phyloP scores from a whole-genome alignment of 1,140 invertebrate species.

The Pseudomyrmex flavicornis region DNA sequence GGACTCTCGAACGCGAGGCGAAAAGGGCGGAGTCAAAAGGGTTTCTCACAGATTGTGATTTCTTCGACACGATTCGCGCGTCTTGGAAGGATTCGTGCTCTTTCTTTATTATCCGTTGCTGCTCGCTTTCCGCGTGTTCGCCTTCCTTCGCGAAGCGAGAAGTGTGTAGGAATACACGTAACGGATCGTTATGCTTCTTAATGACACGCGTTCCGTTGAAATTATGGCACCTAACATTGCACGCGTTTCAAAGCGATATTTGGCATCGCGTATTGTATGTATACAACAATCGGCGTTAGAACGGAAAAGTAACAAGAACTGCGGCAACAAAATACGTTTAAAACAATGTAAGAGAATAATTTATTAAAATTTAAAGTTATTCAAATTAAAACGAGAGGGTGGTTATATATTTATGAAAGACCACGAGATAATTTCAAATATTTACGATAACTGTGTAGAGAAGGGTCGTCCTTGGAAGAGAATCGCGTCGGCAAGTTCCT shows the following conservation, averaged over 20 bases:
- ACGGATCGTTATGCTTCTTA: constrained; percentile 51
- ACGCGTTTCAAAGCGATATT: constrained; percentile 38
- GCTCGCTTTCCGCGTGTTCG: neutral
- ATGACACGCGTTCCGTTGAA: constrained; percentile 41
- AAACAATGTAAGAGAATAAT: too few relatives aligned
- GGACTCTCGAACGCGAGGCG: constrained; percentile 23
- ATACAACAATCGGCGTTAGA: neutral
- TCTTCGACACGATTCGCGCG: constrained; percentile 47
- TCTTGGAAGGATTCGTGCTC: constrained; percentile 30
- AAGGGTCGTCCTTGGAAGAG: constrained; percentile 32
- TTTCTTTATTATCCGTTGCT: constrained; percentile 17
- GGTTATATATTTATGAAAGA: neutral
- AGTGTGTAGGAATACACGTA: constrained; percentile 22
- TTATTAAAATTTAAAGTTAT: too few relatives aligned
- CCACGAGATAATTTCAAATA: constrained; percentile 16
- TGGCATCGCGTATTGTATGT: neutral
- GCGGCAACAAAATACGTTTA: too few relatives aligned
- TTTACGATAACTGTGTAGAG: constrained; percentile 18
- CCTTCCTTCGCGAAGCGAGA: constrained; percentile 39
- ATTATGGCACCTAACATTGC: constrained; percentile 40
- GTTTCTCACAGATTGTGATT: constrained; percentile 51
- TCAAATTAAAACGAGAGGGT: too few relatives aligned
- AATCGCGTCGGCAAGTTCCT: constrained; percentile 48
- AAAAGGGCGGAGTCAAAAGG: constrained; percentile 28
- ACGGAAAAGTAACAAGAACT: too few relatives aligned